phyloP scores from a whole-genome alignment of 2,888 invertebrate genomes.

The Melipona bicolor region DNA sequence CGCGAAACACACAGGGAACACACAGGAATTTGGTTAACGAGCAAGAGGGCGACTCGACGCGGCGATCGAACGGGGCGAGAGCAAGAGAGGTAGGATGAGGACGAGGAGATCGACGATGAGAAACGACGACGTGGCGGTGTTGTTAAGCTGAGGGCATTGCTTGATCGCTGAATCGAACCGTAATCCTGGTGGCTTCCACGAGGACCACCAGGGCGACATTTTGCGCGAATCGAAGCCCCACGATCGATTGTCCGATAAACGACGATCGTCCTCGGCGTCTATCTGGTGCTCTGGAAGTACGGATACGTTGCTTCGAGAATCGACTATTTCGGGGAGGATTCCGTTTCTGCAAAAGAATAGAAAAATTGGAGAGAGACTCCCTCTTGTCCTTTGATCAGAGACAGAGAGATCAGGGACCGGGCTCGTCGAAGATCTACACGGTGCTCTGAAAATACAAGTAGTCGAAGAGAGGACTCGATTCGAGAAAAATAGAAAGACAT shows the following conservation, averaged over 20 bases:
- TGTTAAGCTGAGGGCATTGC: background rate
- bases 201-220: constrained; percentile 49
- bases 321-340: background rate
- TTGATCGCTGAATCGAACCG: constrained; percentile 40
- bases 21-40: constrained; percentile 10
- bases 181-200: constrained; percentile 53
- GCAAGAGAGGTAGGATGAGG: background rate
- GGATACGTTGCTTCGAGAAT: background rate
- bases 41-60: background rate
- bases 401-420: no score
- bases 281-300: constrained; percentile 21
- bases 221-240: background rate
- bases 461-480: no score
- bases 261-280: constrained; percentile 11
- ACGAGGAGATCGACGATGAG: constrained; percentile 29
- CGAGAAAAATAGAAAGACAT: no score
- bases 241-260: constrained; percentile 8
- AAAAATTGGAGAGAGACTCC: background rate
- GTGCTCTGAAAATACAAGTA: no score
- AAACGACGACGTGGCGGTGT: background rate
- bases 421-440: no score
- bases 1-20: background rate
- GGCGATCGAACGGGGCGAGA: background rate
- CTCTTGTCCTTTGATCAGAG: no score
- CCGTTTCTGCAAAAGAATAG: background rate